Evolutionary conservation across 2,797 vertebrate species (phyloP).

Genomic region (Gymnocypris eckloni): DNA sequence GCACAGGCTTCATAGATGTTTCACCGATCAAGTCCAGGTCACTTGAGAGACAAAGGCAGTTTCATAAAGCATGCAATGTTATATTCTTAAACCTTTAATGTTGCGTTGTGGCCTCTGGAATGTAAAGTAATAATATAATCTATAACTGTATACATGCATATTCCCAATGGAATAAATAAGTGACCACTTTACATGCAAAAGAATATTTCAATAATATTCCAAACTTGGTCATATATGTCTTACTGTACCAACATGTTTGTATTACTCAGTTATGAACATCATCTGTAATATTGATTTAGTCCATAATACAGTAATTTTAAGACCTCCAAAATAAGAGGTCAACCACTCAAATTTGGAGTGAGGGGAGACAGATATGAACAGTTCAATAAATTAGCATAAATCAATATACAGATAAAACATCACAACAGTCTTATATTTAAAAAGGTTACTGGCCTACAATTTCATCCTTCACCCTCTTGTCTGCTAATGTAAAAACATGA

Average conservation of each 20-base stretch:
- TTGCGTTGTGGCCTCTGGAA: neutral
- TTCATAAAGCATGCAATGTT: constrained; percentile 7
- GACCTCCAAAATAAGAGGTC: neutral
- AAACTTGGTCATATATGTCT: neutral
- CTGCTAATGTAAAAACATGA: neutral
- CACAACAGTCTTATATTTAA: neutral
- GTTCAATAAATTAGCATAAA: neutral
- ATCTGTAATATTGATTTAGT: neutral
- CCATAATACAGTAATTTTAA: neutral
- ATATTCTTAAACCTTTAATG: constrained; percentile 3
- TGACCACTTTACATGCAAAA: neutral
- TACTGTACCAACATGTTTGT: neutral
- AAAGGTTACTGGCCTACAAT: neutral
- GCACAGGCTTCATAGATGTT: neutral
- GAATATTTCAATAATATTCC: neutral
- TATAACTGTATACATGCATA: neutral
- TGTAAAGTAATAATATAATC: neutral
- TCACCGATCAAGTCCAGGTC: constrained; percentile 1
- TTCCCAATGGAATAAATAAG: neutral
- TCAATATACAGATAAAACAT: neutral
- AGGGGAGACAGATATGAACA: neutral
- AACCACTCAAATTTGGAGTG: neutral
- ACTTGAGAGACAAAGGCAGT: constrained; percentile 1
- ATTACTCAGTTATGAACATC: neutral
- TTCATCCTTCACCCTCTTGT: neutral